phyloP scores from a whole-genome alignment of 64 coral and sea anemone genomes.

The Exaiptasia diaphana region DNA sequence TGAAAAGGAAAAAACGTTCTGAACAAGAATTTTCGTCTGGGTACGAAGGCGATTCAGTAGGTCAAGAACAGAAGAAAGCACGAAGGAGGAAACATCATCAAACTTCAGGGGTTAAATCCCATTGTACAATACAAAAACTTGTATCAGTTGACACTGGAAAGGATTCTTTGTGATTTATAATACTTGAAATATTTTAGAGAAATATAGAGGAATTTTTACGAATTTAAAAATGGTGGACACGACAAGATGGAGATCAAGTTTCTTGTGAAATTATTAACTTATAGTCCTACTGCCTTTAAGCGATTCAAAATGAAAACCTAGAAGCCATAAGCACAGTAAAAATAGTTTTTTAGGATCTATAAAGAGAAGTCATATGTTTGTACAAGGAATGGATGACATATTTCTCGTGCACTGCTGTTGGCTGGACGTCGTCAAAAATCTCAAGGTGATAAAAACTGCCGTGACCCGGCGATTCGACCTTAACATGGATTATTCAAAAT shows the following conservation, averaged over 20 bases:
- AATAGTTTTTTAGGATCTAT: background rate
- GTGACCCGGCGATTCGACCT: too few species aligned
- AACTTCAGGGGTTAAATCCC: slow-evolving; percentile 4
- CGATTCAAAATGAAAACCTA: too few species aligned
- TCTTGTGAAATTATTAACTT: background rate
- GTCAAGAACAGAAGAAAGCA: slow-evolving; percentile 60
- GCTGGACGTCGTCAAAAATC: too few species aligned
- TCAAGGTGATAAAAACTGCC: too few species aligned
- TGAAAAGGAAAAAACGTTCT: slow-evolving; percentile 66
- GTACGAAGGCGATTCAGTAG: slow-evolving; percentile 28
- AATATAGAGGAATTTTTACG: background rate
- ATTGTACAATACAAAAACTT: slow-evolving; percentile 3
- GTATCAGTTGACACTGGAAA: slow-evolving; percentile 22
- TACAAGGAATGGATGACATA: background rate
- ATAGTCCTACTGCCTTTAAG: too few species aligned
- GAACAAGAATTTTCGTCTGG: slow-evolving; percentile 56
- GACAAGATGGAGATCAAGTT: slow-evolving; percentile 19
- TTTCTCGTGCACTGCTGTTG: too few species aligned
- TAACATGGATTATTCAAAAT: too few species aligned
- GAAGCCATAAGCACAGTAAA: background rate
- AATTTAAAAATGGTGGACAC: background rate
- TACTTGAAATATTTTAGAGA: too few species aligned
- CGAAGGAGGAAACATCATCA: slow-evolving; percentile 35
- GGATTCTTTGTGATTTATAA: slow-evolving; percentile 41
- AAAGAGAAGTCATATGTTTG: slow-evolving; percentile 4